Percentiles rank a stretch among this genome's conserved stretches.
Conservation (phyloP, 2,113 vertebrate genomes). For the Salvelinus fontinalis region DNA sequence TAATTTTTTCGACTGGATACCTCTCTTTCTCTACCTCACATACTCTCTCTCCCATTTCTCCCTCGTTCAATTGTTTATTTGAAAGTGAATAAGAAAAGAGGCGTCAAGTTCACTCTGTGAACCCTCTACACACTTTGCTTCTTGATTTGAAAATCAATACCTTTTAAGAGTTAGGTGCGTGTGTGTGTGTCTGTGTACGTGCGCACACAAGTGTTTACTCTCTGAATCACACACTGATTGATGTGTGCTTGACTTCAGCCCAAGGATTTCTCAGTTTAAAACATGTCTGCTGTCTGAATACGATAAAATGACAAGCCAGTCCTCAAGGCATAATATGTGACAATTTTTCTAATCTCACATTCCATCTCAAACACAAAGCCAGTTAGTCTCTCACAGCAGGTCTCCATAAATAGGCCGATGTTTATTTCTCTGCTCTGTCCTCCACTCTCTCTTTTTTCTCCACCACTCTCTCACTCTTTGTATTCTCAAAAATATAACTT, state of each 20-base stretch:
- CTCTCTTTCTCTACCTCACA: neutral
- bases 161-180: neutral
- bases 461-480: constrained; percentile 31
- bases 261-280: constrained; percentile 20
- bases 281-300: constrained; percentile 42
- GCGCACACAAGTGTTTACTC: constrained; percentile 17
- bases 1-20: neutral
- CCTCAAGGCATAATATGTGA: constrained; percentile 53
- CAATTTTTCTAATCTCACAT: constrained; percentile 56
- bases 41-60: neutral
- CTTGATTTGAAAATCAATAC: neutral
- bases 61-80: neutral
- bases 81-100: too few species aligned
- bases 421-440: too few species aligned
- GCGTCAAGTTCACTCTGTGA: neutral
- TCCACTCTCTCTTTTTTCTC: constrained; percentile 27
- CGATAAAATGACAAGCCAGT: constrained; percentile 63
- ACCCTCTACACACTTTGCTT: neutral
- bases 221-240: constrained; percentile 41
- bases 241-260: constrained; percentile 39
- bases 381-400: constrained; percentile 35
- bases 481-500: constrained; percentile 46
- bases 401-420: constrained; percentile 49
- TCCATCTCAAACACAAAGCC: constrained; percentile 63
- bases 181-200: neutral